Percentiles rank a stretch among this genome's conserved stretches.
phyloP scores from a whole-genome alignment of 2,113 vertebrate genomes.

The Plectropomus leopardus region DNA sequence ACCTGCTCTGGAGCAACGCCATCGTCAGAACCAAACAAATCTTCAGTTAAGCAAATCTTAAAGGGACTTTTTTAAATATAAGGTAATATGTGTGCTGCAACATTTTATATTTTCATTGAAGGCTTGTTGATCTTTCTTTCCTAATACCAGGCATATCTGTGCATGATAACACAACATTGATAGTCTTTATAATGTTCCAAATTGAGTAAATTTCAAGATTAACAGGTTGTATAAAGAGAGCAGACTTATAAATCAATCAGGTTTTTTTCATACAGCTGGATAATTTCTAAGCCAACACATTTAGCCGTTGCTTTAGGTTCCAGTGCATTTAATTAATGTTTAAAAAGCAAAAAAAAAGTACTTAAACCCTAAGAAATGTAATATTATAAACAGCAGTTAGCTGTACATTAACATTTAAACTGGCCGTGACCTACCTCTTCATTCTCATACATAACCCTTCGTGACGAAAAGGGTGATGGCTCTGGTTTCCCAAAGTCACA shows the following conservation, averaged over 20 bases:
- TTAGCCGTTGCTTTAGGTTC: background rate
- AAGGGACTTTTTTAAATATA: background rate
- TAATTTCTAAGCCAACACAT: background rate
- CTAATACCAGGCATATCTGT: too few relatives aligned
- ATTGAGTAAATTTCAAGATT: background rate
- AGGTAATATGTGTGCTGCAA: background rate
- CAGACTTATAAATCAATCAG: background rate
- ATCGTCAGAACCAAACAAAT: background rate
- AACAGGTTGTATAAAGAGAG: background rate
- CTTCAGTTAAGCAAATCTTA: background rate
- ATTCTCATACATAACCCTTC: conserved; percentile 98
- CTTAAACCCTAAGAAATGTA: too few relatives aligned
- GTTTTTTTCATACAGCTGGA: background rate
- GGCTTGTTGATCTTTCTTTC: too few relatives aligned
- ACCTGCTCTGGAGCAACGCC: background rate
- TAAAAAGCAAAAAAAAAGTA: background rate
- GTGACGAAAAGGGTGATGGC: conserved; percentile 97
- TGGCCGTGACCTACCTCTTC: conserved; percentile 89
- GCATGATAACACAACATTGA: too few relatives aligned
- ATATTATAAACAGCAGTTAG: background rate
- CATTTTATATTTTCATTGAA: too few relatives aligned
- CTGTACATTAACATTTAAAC: background rate
- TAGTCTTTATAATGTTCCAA: too few relatives aligned
- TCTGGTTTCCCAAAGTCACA: conserved; percentile 96
- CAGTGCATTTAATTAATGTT: background rate